Percentiles rank a stretch among this genome's conserved stretches.
Conservation (phyloP, 2,888 invertebrate genomes). For the Mantis religiosa region DNA sequence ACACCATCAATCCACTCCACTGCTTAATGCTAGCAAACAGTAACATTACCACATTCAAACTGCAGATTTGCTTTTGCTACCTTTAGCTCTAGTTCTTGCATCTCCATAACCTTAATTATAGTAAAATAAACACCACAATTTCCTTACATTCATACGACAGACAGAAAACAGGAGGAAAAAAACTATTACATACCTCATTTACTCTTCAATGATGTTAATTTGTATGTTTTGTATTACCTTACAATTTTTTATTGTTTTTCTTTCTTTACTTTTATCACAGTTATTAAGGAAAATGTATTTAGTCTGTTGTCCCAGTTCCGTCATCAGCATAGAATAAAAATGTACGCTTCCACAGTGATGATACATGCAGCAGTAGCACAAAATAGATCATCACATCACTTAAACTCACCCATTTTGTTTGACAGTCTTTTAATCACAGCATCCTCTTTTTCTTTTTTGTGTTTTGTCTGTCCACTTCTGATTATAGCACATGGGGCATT, state of each 20-base stretch:
- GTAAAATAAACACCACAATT: constrained; percentile 16
- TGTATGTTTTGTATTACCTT: background rate
- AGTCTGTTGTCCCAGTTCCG: background rate
- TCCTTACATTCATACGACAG: background rate
- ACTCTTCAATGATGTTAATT: background rate
- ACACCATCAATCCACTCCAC: background rate
- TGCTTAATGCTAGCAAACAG: background rate
- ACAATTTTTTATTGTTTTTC: background rate
- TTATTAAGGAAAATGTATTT: constrained; percentile 29
- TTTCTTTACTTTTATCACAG: constrained; percentile 27
- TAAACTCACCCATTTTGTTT: background rate
- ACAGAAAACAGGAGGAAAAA: background rate
- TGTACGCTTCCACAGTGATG: background rate
- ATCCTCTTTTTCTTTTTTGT: background rate
- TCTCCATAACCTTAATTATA: background rate
- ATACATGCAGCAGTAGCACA: background rate
- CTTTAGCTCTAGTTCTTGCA: background rate
- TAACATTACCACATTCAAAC: background rate
- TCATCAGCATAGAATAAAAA: background rate
- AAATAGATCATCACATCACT: background rate
- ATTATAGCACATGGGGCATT: background rate
- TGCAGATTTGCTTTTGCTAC: background rate
- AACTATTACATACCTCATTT: background rate
- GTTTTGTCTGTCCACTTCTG: background rate
- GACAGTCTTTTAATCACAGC: background rate